Base-by-base conservation (phyloP, 2,888 invertebrate genomes). In the Allophyes oxyacanthae region DNA sequence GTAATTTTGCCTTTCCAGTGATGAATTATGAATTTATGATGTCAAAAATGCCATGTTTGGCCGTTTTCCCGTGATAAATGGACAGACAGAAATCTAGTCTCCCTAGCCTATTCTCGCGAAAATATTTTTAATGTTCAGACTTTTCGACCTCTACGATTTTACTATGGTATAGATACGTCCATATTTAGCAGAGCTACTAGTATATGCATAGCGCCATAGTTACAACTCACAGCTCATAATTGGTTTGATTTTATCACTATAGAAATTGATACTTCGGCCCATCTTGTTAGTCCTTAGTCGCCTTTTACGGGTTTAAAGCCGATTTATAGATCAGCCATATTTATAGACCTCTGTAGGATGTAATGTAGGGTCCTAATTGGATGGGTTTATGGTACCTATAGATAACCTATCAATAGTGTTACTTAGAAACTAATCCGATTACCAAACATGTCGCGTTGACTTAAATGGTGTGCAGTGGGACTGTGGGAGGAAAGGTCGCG, bases 371-470 rank as follows among this genome's bases (percentile, higher is more conserved):
- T 9, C 30, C 45, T 51, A 50, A 70, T 65, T 69, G 64, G 38
- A 70, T 43, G 48, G 45, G 42, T 36, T 49, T 41, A 46, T 30
- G n/a, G n/a, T 37, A 49, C 28, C 25, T 53, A 28, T 30, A 51
- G n/a, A 42, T 28, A 3, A 26, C 3, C 8, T 51, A 40, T 70
- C 50, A 70, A 48, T 51, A 44, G 32, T 14, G 43, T 34, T 46
- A 48, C 38, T 28, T 36, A 13, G 58, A 44, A 64, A 14, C 20
- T 46, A 51, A 51, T 51, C 58, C 36, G 36, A 30, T 68, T 70
- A 46, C 15, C 11, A 33, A 43, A 40, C 20, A 43, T 9, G 37
- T 25, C 14, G 30, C 15, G 14, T 13, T n/a, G 20, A 34, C 20
- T 15, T 45, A n/a, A 3, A 54, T 54, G 55, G 64, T 10, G 6